A percentile compares a stretch with the other conserved stretches of the same genome.
phyloP scores from a whole-genome alignment of 2,797 vertebrate species.

The Hafferia zeledoni region DNA sequence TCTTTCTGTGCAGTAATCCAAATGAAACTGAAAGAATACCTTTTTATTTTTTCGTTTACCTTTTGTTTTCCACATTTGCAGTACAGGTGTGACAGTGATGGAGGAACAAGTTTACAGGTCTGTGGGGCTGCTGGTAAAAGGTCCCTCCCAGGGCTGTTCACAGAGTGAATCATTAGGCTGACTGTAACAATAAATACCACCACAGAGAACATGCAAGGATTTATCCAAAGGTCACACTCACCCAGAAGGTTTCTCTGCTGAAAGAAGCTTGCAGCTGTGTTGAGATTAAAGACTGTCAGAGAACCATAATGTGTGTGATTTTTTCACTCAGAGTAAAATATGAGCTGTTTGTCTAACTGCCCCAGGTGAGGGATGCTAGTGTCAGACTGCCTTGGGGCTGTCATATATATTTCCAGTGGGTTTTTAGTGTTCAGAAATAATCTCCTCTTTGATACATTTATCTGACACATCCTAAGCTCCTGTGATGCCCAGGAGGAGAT shows the following conservation, averaged over 20 bases:
- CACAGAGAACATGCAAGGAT: slow-evolving; percentile 2
- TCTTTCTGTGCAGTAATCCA: slow-evolving; percentile 9
- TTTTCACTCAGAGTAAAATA: slow-evolving; percentile 54
- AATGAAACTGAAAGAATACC: neutral
- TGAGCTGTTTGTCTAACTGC: slow-evolving; percentile 46
- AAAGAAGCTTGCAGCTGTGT: slow-evolving; percentile 46
- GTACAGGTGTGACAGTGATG: neutral
- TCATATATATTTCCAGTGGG: slow-evolving; percentile 33
- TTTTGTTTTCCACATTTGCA: neutral
- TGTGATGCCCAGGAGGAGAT: neutral
- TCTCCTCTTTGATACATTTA: slow-evolving; percentile 37
- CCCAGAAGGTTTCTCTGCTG: slow-evolving; percentile 16
- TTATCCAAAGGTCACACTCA: slow-evolving; percentile 32
- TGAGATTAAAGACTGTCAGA: slow-evolving; percentile 56
- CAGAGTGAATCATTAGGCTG: slow-evolving; percentile 29
- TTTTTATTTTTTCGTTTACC: neutral
- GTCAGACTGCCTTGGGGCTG: slow-evolving; percentile 26
- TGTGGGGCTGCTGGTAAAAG: neutral
- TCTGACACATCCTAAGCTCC: slow-evolving; percentile 30
- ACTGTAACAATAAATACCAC: slow-evolving; percentile 17
- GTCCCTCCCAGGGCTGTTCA: neutral
- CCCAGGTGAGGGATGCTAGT: slow-evolving; percentile 36
- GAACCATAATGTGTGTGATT: slow-evolving; percentile 14
- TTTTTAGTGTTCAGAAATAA: slow-evolving; percentile 2
- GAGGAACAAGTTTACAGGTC: neutral